Evolutionary conservation across 2,797 vertebrate species (phyloP).

Genomic region (Cottoperca gobio): DNA sequence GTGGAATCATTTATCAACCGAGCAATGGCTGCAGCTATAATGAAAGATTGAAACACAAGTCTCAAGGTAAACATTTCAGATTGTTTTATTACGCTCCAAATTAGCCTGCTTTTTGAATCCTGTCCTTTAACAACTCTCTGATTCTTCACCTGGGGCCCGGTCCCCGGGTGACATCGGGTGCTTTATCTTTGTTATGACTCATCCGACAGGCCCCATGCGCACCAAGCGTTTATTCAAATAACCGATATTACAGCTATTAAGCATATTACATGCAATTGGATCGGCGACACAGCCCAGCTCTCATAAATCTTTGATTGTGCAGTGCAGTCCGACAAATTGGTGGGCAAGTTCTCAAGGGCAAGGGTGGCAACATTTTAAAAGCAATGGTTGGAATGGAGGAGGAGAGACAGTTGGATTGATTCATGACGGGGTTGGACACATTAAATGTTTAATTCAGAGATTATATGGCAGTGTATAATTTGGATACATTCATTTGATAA

Average conservation of each 20-base stretch:
- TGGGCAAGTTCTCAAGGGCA: constrained; percentile 61
- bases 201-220: constrained; percentile 51
- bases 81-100: constrained; percentile 73
- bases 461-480: constrained; percentile 1
- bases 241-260: constrained; percentile 77
- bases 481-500: neutral
- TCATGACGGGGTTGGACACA: constrained; percentile 20
- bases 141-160: constrained; percentile 71
- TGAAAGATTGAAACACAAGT: constrained; percentile 58
- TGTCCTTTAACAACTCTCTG: constrained; percentile 76
- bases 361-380: constrained; percentile 42
- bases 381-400: neutral
- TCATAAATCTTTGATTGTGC: constrained; percentile 71
- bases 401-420: constrained; percentile 14
- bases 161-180: constrained; percentile 63
- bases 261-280: constrained; percentile 67
- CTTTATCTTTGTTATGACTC: constrained; percentile 76
- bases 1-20: constrained; percentile 63
- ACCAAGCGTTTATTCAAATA: constrained; percentile 73
- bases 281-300: constrained; percentile 29
- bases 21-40: constrained; percentile 53
- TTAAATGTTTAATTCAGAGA: constrained; percentile 30
- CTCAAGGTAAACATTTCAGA: constrained; percentile 77
- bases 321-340: constrained; percentile 50
- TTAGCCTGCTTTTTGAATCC: constrained; percentile 64